These are phyloP conservation scores for Chalcosyrphus nemorum DNA, from an alignment of 2,888 invertebrate genomes.

Conservation along the genomic window DNA sequence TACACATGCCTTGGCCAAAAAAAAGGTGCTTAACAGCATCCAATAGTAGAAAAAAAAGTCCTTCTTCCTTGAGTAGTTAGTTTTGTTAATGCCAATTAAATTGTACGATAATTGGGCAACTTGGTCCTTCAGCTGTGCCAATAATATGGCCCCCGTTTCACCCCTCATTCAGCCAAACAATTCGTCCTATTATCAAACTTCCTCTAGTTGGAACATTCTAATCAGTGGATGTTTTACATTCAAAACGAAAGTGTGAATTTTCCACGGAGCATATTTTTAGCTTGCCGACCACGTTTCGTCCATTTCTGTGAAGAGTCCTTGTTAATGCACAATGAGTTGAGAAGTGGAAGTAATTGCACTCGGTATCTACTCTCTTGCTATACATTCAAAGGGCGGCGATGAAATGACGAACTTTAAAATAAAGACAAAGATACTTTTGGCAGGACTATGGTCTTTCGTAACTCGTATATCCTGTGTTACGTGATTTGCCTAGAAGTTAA, in stretches of 20 bases:
- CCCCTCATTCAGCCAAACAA: neutral
- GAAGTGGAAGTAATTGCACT: slow-evolving; percentile 68
- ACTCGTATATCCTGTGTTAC: slow-evolving; percentile 32
- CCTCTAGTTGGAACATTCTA: slow-evolving; percentile 45
- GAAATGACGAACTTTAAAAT: slow-evolving; percentile 58
- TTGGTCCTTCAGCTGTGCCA: slow-evolving; percentile 63
- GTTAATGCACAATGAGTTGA: slow-evolving; percentile 64
- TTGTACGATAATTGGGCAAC: slow-evolving; percentile 70
- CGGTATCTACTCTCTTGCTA: slow-evolving; percentile 29
- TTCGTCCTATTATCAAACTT: slow-evolving; percentile 59
- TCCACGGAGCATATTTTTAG: slow-evolving; percentile 47
- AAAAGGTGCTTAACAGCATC: neutral
- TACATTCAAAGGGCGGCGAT: slow-evolving; percentile 28
- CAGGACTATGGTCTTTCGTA: slow-evolving; percentile 34
- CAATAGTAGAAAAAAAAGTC: too few species aligned
- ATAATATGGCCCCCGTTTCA: slow-evolving; percentile 21
- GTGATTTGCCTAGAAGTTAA: slow-evolving; percentile 55
- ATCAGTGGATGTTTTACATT: slow-evolving; percentile 66
- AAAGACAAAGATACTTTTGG: slow-evolving; percentile 33
- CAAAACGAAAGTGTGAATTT: slow-evolving; percentile 67
- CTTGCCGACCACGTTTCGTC: slow-evolving; percentile 65
- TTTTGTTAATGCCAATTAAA: slow-evolving; percentile 59
- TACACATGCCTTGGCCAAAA: neutral
- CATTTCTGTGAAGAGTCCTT: slow-evolving; percentile 55
- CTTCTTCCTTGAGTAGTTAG: slow-evolving; percentile 17